A percentile compares a stretch with the other conserved stretches of the same genome.
phyloP scores from a whole-genome alignment of 1,140 invertebrate genomes.

The Pantala flavescens region DNA sequence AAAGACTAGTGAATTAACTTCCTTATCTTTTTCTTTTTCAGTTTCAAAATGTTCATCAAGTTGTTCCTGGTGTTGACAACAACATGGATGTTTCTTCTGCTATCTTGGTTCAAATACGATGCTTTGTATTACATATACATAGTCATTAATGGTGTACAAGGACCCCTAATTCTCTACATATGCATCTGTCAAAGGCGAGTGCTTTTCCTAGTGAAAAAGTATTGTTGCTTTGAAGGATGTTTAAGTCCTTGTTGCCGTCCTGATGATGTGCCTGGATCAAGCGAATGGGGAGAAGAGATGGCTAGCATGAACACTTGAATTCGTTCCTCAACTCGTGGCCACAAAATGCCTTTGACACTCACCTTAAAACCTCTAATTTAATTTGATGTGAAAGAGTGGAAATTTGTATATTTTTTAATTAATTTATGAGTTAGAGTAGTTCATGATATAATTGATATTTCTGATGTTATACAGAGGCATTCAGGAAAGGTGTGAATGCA shows the following conservation, averaged over 20 bases:
- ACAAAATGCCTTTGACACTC: too few species aligned
- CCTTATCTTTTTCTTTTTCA: conserved; percentile 35
- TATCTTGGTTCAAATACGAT: conserved; percentile 60
- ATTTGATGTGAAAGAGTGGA: too few species aligned
- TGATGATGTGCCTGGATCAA: conserved; percentile 41
- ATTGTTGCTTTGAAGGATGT: conserved; percentile 54
- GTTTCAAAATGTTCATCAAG: conserved; percentile 66
- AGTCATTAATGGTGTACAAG: conserved; percentile 57
- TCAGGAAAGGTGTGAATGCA: too few species aligned
- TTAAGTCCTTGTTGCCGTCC: conserved; percentile 40
- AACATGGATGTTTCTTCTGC: conserved; percentile 58
- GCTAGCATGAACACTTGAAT: conserved; percentile 58
- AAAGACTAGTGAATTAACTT: background rate
- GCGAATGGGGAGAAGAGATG: conserved; percentile 78
- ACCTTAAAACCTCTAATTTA: too few species aligned
- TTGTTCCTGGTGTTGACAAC: conserved; percentile 59
- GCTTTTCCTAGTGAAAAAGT: conserved; percentile 60
- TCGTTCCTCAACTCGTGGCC: too few species aligned
- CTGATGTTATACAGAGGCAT: too few species aligned
- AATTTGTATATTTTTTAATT: too few species aligned
- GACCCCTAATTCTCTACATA: conserved; percentile 60
- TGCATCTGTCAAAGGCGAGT: conserved; percentile 67
- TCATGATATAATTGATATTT: too few species aligned
- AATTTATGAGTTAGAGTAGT: too few species aligned
- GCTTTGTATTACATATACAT: conserved; percentile 60